phyloP scores from a whole-genome alignment of 92 coral and sea anemone genomes.

The Epizoanthus rinbou region DNA sequence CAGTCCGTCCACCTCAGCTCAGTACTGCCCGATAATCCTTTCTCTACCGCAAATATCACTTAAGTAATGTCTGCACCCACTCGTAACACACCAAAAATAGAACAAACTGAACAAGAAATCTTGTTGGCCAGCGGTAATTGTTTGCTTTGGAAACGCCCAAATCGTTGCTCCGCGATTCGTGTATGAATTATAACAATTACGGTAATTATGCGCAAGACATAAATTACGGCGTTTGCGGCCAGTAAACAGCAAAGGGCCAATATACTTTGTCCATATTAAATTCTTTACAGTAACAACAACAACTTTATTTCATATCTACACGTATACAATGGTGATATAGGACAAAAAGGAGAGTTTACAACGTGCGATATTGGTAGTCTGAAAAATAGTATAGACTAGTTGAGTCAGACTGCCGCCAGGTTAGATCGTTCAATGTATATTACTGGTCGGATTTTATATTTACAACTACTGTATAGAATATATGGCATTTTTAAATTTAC shows the following conservation, averaged over 20 bases:
- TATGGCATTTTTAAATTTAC: no score
- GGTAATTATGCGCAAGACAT: neutral
- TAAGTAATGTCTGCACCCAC: neutral
- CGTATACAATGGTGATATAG: no score
- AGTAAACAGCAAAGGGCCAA: neutral
- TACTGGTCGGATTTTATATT: no score
- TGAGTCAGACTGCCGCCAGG: no score
- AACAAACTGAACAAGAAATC: neutral
- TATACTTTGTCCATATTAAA: neutral
- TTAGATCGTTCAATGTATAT: no score
- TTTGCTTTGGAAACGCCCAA: conserved; percentile 7
- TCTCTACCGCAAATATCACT: neutral
- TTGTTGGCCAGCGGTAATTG: conserved; percentile 17
- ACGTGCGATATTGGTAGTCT: no score
- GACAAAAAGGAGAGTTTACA: no score
- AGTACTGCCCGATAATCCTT: neutral
- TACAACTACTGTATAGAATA: no score
- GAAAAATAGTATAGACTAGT: no score
- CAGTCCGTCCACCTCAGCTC: neutral
- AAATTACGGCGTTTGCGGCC: neutral
- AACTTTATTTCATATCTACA: no score
- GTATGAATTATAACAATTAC: neutral
- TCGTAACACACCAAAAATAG: conserved; percentile 12
- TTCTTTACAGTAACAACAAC: no score
- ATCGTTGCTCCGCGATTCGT: neutral